Percentiles rank a stretch among this genome's conserved stretches.
Evolutionary conservation across 2,888 invertebrate species (phyloP).

Genomic region (Caenorhabditis sp.): DNA sequence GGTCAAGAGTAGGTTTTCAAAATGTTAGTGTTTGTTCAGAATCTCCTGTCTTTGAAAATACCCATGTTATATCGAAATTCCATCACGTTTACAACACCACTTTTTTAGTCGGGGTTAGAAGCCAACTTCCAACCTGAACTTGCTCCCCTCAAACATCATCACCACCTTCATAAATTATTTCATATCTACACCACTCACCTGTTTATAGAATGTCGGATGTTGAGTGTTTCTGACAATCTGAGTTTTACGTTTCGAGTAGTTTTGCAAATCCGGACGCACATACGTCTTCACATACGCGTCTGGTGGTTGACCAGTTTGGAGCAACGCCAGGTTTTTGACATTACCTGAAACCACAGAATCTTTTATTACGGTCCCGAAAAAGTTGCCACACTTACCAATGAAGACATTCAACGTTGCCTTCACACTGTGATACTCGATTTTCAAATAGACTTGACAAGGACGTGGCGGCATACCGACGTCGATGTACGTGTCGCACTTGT

Average conservation of each 20-base stretch:
- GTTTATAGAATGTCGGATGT: conserved; percentile 98
- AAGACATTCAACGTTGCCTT: conserved; percentile 62
- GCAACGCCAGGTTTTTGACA: conserved; percentile 66
- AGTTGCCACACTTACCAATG: conserved; percentile 54
- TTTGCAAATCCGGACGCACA: conserved; percentile 93
- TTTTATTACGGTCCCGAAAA: no score
- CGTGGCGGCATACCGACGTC: conserved; percentile 37
- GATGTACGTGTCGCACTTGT: conserved; percentile 66
- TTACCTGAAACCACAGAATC: conserved; percentile 71
- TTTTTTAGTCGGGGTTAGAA: no score
- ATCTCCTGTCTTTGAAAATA: no score
- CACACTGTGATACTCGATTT: conserved; percentile 53
- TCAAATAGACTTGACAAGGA: conserved; percentile 67
- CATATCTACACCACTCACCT: conserved; percentile 87
- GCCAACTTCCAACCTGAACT: no score
- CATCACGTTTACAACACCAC: no score
- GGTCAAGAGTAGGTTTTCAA: no score
- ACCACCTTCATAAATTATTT: neutral
- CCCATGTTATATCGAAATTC: no score
- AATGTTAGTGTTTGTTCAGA: no score
- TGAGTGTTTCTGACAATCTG: conserved; percentile 93
- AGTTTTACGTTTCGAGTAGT: conserved; percentile 96
- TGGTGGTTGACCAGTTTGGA: conserved; percentile 67
- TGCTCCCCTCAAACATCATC: neutral
- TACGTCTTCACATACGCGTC: conserved; percentile 86